Conservation (phyloP, 2,797 vertebrate genomes). For the Carapus acus region DNA sequence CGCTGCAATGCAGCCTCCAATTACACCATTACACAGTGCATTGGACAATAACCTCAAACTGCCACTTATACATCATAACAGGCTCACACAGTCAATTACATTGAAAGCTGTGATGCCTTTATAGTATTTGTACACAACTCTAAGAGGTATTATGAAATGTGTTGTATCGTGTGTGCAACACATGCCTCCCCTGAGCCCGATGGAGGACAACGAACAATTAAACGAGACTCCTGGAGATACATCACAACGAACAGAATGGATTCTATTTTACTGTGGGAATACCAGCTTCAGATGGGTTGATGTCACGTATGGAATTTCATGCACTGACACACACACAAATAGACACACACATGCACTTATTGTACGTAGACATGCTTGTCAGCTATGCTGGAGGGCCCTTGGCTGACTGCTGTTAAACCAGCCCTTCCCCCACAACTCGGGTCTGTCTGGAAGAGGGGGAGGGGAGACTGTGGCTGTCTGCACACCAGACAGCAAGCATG, state of each 20-base stretch:
- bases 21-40: slow-evolving; percentile 8
- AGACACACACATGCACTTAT: slow-evolving; percentile 24
- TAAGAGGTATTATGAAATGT: slow-evolving; percentile 10
- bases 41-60: slow-evolving; percentile 9
- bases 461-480: slow-evolving; percentile 69
- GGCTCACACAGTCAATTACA: not conserved
- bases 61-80: slow-evolving; percentile 8
- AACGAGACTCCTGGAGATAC: not conserved
- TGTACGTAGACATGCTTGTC: slow-evolving; percentile 63
- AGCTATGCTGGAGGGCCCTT: slow-evolving; percentile 67
- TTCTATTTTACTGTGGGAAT: slow-evolving; percentile 24
- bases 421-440: slow-evolving; percentile 66
- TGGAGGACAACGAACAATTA: slow-evolving; percentile 9
- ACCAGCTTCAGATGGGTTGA: slow-evolving; percentile 40
- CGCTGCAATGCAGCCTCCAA: slow-evolving; percentile 15
- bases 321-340: slow-evolving; percentile 14
- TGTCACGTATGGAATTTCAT: slow-evolving; percentile 35
- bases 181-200: not conserved
- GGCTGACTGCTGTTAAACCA: slow-evolving; percentile 65
- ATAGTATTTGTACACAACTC: slow-evolving; percentile 21
- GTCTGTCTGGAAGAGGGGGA: slow-evolving; percentile 72
- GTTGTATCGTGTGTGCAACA: not conserved
- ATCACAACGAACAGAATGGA: slow-evolving; percentile 13
- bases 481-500: slow-evolving; percentile 58
- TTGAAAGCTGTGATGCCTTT: slow-evolving; percentile 3